phyloP scores from a whole-genome alignment of 2,113 vertebrate genomes.

The Ascaphus truei region DNA sequence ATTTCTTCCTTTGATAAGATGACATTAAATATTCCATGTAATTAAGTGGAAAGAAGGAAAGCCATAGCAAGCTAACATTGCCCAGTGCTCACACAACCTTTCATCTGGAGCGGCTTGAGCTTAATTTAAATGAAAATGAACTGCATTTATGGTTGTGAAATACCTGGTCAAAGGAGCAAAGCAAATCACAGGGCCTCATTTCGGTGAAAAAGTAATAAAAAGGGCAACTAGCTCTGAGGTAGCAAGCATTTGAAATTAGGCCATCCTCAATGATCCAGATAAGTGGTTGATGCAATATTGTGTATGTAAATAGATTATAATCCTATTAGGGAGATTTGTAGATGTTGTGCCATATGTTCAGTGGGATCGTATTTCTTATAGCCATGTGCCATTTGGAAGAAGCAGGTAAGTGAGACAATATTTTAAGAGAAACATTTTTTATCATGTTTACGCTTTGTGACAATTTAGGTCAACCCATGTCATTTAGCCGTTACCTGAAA shows the following conservation, averaged over 20 bases:
- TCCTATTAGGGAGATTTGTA: conserved; percentile 43
- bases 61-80: not conserved
- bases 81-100: not conserved
- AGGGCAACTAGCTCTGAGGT: not conserved
- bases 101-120: conserved; percentile 6
- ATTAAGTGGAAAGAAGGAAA: conserved; percentile 15
- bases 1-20: conserved; percentile 8
- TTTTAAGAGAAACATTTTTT: no score
- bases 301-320: conserved; percentile 30
- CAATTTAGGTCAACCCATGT: no score
- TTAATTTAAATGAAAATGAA: not conserved
- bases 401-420: not conserved
- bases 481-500: no score
- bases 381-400: not conserved
- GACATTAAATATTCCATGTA: conserved; percentile 21
- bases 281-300: conserved; percentile 30
- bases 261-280: conserved; percentile 36
- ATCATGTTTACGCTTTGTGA: no score
- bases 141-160: not conserved
- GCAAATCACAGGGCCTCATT: not conserved
- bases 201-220: not conserved
- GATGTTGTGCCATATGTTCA: conserved; percentile 4
- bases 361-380: conserved; percentile 24
- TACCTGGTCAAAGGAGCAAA: not conserved
- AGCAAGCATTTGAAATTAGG: conserved; percentile 23